Percentiles rank a stretch among this genome's conserved stretches.
Evolutionary conservation across 2,888 invertebrate species (phyloP).

Genomic region (Metopia argyrocephala): DNA sequence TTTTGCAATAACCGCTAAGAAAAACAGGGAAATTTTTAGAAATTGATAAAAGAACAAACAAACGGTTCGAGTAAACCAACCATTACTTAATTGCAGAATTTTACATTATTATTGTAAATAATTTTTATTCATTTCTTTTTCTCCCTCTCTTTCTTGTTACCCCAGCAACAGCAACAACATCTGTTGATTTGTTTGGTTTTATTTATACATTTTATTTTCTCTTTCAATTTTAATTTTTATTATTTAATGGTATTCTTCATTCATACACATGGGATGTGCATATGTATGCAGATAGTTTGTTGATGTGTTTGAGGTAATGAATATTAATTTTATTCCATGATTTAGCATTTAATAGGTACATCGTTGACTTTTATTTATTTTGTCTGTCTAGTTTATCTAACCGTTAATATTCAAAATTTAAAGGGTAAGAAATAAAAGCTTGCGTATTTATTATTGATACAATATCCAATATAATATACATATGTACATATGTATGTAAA

Average conservation of each 20-base stretch:
- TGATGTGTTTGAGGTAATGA: neutral
- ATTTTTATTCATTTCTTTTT: neutral
- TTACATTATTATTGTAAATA: neutral
- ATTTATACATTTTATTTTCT: neutral
- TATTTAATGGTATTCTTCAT: neutral
- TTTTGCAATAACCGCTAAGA: neutral
- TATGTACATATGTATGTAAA: too few species aligned
- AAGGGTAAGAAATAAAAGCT: neutral
- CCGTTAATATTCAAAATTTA: constrained; percentile 34
- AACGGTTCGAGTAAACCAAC: too few species aligned
- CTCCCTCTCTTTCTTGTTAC: constrained; percentile 9
- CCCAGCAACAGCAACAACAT: constrained; percentile 55
- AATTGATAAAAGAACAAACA: neutral
- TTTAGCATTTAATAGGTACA: neutral
- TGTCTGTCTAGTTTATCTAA: neutral
- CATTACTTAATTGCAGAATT: neutral
- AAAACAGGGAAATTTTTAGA: neutral
- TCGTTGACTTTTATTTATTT: neutral
- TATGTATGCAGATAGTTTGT: too few species aligned
- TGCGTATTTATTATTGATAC: neutral
- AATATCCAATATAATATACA: too few species aligned
- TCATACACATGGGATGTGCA: too few species aligned
- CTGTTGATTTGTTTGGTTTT: constrained; percentile 35
- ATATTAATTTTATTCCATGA: constrained; percentile 11
- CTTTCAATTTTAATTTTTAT: neutral